Evolutionary conservation across 2,113 vertebrate genomes (phyloP), one percentile per base, ranked within the genome.

Genomic region (Edolisoma coerulescens): DNA sequence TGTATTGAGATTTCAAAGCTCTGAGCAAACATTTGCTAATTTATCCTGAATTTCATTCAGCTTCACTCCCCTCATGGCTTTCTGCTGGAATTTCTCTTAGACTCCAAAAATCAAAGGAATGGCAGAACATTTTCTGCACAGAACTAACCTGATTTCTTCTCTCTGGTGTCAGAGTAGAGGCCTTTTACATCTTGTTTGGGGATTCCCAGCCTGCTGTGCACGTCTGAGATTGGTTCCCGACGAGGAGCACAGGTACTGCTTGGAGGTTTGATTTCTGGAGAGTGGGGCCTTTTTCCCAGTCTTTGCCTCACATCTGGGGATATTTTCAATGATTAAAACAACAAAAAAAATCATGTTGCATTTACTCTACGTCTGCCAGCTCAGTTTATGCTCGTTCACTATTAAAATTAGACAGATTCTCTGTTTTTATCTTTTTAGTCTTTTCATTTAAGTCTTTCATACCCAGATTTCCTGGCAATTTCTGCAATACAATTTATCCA

Each of bases 151-250:
- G 98, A 98, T 95, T 99, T 99, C 95, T 99, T 99, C 95, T 99
- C 99, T 95, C 99, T 99, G 92, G 98, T 97, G 39, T 98, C 98
- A 20, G 98, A 97, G 91, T 98, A 98, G 59, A 97, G 96, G 47
- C 98, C 96, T 96, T 98, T 98, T 39, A 97, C 84, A 37, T 99
- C 99, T 74, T 98, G 98, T 53, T 97, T 99, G 95, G 98, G 98
- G 87, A 98, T 94, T 23, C 99, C 99, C 41, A 99, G 97, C 57
- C 99, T 98, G 96, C 99, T 99, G 93, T 99, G 99, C 41, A 99
- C 99, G 24, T 99, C 99, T 33, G 98, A 99, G 92, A 98, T 76
- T 6, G 98, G 98, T 21, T 99, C 99, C 79, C 99, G 98, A 35
- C 98, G 97, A 61, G 98, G 94, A 10, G 97, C 96, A 3, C 98